phyloP scores from a whole-genome alignment of 2,113 vertebrate genomes.

The Atlantisia rogersi region DNA sequence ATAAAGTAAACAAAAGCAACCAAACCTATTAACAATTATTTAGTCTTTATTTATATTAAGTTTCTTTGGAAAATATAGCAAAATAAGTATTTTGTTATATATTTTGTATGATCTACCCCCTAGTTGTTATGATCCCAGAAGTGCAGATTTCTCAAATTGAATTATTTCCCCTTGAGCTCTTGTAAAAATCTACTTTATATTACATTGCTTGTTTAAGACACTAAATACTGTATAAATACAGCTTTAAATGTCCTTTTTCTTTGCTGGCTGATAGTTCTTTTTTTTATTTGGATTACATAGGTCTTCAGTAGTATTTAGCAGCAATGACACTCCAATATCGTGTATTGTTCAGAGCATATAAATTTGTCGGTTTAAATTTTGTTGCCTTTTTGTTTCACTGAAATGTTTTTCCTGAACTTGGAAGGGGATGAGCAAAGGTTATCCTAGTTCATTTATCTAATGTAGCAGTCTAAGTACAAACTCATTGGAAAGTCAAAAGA shows the following conservation, averaged over 20 bases:
- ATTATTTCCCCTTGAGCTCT: not conserved
- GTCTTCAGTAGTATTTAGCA: not conserved
- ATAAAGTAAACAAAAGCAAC: not conserved
- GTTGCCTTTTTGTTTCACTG: not conserved
- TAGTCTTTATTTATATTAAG: not conserved
- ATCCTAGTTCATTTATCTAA: not conserved
- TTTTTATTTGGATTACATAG: not conserved
- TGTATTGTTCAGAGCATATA: not conserved
- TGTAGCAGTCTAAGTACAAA: not conserved
- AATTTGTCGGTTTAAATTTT: constrained; percentile 11
- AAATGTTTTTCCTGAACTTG: not conserved
- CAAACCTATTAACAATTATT: not conserved
- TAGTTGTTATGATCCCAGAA: not conserved
- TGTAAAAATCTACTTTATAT: not conserved
- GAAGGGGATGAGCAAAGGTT: not conserved
- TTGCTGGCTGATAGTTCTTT: not conserved
- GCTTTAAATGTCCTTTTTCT: not conserved
- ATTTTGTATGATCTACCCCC: not conserved
- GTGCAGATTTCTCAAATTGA: not conserved
- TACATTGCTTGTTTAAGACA: not conserved
- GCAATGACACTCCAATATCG: not conserved
- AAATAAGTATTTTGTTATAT: not conserved
- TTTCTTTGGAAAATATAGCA: not conserved
- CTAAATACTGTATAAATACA: not conserved
- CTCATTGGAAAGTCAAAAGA: not conserved